These are phyloP conservation scores for Apodemia hepburni DNA, from an alignment of 2,888 invertebrate species.

Conservation along the genomic window DNA sequence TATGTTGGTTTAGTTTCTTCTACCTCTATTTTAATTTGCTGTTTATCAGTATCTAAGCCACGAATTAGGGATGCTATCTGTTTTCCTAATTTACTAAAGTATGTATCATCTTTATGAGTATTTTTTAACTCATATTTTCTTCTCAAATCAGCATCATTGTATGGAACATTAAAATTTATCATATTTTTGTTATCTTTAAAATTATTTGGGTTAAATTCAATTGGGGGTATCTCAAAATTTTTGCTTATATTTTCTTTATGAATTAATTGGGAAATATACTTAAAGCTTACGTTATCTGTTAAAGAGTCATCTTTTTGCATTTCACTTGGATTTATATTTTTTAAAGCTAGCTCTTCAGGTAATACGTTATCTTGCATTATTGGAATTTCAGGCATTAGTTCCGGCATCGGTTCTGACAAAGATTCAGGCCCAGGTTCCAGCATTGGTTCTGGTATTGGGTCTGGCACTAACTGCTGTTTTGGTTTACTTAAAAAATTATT, in stretches of 20 bases:
- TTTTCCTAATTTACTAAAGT: slow-evolving; percentile 58
- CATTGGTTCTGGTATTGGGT: no score
- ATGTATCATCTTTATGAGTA: slow-evolving; percentile 43
- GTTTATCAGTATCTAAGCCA: slow-evolving; percentile 44
- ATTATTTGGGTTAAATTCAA: slow-evolving; percentile 34
- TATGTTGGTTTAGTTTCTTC: slow-evolving; percentile 29
- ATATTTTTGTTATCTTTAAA: slow-evolving; percentile 23
- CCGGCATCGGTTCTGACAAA: background rate
- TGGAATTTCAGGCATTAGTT: background rate
- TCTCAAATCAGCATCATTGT: slow-evolving; percentile 21
- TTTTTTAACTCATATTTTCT: slow-evolving; percentile 32
- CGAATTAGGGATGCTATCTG: slow-evolving; percentile 65
- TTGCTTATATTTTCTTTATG: slow-evolving; percentile 50
- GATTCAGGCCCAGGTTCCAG: no score
- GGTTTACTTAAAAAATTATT: slow-evolving; percentile 20
- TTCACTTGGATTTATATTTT: slow-evolving; percentile 26
- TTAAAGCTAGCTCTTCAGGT: slow-evolving; percentile 27
- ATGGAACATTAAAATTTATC: slow-evolving; percentile 25
- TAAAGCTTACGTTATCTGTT: slow-evolving; percentile 52
- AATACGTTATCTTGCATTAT: slow-evolving; percentile 29
- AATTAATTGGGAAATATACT: slow-evolving; percentile 62
- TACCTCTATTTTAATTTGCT: slow-evolving; percentile 45
- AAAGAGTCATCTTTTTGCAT: slow-evolving; percentile 29
- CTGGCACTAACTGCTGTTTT: no score
- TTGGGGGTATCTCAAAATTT: slow-evolving; percentile 31